Percentiles rank a stretch among this genome's conserved stretches.
phyloP scores from a whole-genome alignment of 1,140 invertebrate species.

The Ostrea edulis region DNA sequence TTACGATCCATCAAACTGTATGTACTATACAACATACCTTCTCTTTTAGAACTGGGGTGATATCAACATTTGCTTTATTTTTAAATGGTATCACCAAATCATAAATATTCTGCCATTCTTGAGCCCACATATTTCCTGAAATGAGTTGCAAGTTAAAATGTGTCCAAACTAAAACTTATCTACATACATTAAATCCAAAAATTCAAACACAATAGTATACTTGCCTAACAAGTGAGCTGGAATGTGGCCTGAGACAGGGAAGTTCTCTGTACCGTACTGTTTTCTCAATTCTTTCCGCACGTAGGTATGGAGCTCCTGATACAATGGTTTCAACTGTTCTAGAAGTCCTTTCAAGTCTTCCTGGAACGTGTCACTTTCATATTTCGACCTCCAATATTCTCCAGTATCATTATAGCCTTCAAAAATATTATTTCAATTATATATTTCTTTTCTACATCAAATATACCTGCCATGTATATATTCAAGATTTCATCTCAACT shows the following conservation, averaged over 20 bases:
- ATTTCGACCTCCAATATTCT: slow-evolving; percentile 80
- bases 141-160: slow-evolving; percentile 75
- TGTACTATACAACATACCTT: slow-evolving; percentile 80
- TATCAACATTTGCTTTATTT: slow-evolving; percentile 53
- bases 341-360: slow-evolving; percentile 88
- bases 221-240: slow-evolving; percentile 82
- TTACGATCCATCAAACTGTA: too few relatives aligned
- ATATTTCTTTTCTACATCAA: too few relatives aligned
- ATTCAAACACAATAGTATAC: neutral
- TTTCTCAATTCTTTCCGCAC: slow-evolving; percentile 90
- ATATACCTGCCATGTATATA: too few relatives aligned
- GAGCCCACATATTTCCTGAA: slow-evolving; percentile 95
- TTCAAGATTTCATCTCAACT: too few relatives aligned
- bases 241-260: slow-evolving; percentile 72
- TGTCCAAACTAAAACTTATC: neutral
- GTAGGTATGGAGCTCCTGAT: slow-evolving; percentile 93
- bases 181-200: neutral
- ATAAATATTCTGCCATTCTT: slow-evolving; percentile 87
- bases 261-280: slow-evolving; percentile 76
- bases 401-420: slow-evolving; percentile 84
- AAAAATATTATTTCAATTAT: too few relatives aligned
- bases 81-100: slow-evolving; percentile 67
- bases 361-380: slow-evolving; percentile 72
- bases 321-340: slow-evolving; percentile 91
- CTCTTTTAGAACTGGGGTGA: slow-evolving; percentile 84